Evolutionary conservation across 2,797 vertebrate genomes (phyloP), one percentile per base, ranked within the genome.

Genomic region (Peromyscus attwateri): DNA sequence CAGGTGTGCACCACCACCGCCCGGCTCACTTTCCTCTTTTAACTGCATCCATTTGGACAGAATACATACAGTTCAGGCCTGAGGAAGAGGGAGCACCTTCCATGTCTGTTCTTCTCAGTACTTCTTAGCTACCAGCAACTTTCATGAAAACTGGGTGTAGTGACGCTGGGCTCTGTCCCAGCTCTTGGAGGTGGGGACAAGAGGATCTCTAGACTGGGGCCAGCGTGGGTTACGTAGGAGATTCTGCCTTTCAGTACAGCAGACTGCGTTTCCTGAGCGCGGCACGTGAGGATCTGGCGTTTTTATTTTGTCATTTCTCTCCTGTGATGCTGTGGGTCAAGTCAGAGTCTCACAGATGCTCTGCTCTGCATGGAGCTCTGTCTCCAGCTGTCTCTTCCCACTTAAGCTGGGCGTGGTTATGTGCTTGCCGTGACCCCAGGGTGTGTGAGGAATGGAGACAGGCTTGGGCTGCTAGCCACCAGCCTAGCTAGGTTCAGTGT

Each of bases 61-160:
- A n/a, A 25, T 40, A 34, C 23, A 57, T 40, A 40, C 1, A 46
- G 16, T 46, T 81, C n/a, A 66, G 64, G 29, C 52, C 49, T 37
- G 62, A 64, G 40, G 29, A 57, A 43, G 3, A 49, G 31, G 31
- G 79, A 83, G 40, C 71, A 46, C 31, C 17, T n/a, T 81, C 85
- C 46, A 10, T 80, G 70, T 93, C 52, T 82, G 49, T 4, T 66
- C 81, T 83, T 96, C 87, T 64, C 83, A 75, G n/a, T 66, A 66
- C 3, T 17, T 64, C 71, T 66, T 75, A 49, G 29, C 29, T 68
- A 31, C 37, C 40, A 84, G 71, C 88, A n/a, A 34, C 43, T 52
- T 52, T 52, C 52, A 52, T 52, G 2, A 52, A 52, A 52, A 34
- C 43, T 43, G 10, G 3, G 37, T 89, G 19, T 14, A 27, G 3